Percentiles rank a stretch among this genome's conserved stretches.
Evolutionary conservation across 2,888 invertebrate genomes (phyloP).

Genomic region (Empis stercorea): DNA sequence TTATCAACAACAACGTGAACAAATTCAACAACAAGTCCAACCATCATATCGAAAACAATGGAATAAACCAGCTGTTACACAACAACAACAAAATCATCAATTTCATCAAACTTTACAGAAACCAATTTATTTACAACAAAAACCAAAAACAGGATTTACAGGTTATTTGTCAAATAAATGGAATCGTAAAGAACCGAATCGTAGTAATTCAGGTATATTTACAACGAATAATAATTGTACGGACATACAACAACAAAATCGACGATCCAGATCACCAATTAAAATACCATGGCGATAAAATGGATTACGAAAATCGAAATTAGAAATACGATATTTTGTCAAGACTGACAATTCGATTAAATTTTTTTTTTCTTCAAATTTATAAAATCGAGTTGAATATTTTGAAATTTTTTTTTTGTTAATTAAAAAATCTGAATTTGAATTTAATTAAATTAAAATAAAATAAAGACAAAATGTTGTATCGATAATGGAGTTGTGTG

Average conservation of each 20-base stretch:
- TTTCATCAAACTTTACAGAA: background rate
- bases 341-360: conserved; percentile 7
- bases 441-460: no score
- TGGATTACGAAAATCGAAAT: conserved; percentile 5
- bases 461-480: no score
- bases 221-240: background rate
- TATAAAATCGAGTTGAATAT: no score
- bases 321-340: background rate
- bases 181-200: no score
- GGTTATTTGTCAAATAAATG: background rate
- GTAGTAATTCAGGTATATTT: background rate
- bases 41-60: no score
- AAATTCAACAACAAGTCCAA: no score
- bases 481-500: no score
- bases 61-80: background rate
- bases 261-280: conserved; percentile 33
- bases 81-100: background rate
- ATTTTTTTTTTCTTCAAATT: no score
- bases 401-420: no score
- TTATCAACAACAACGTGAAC: no score
- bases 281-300: conserved; percentile 32
- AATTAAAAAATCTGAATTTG: no score
- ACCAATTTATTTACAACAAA: background rate
- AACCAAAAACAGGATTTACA: background rate
- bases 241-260: background rate